Base-by-base conservation (phyloP, 64 coral and sea anemone species). In the Dendronephthya gigantea region DNA sequence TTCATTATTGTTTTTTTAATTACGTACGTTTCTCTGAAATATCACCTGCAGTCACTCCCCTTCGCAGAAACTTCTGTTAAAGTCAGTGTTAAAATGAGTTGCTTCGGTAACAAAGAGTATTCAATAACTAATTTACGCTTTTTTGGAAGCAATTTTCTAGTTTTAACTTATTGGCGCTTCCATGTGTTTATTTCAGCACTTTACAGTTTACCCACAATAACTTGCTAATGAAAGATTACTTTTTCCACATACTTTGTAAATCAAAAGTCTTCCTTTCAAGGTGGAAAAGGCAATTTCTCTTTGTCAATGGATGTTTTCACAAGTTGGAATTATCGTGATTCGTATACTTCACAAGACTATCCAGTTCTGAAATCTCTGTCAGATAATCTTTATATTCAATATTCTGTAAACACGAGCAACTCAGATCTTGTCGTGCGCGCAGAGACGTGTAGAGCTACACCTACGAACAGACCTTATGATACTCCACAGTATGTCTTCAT, bases 401-500 rank as follows among this genome's bases (percentile, higher is more conserved):
- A 79, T 9, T 79, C 72, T 34, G 15, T 79, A 15, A 79, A 79
- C 72, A 79, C 32, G 9, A 33, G 72, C 8, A 83, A 83, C 49
- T 34, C 45, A 27, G 40, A 35, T 59, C 87, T 88, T 31, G 81
- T 88, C 3, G 87, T 88, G 11, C 82, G 58, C 52, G 87, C 87
- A 30, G 79, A 88, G 62, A 88, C 55, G 7, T 88, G 87, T 36
- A 51, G 87, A 38, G 87, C 87, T 23, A 88, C 87, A 22, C 74
- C 87, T 49, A 83, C 87, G 4, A 39, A 50, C 10, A 88, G 50
- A 37, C 87, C 87, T 7, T 88, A 88, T 12, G 87, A 81, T 25
- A 56, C 40, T 19, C 87, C 87, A 45, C 87, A 88, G 37, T 88
- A 88, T 59, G 34, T 88, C 7, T 88, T 88, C 40, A 51, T 88